These are phyloP conservation scores for Brachyptera putata DNA, from an alignment of 2,888 invertebrate species.

Conservation along the genomic window DNA sequence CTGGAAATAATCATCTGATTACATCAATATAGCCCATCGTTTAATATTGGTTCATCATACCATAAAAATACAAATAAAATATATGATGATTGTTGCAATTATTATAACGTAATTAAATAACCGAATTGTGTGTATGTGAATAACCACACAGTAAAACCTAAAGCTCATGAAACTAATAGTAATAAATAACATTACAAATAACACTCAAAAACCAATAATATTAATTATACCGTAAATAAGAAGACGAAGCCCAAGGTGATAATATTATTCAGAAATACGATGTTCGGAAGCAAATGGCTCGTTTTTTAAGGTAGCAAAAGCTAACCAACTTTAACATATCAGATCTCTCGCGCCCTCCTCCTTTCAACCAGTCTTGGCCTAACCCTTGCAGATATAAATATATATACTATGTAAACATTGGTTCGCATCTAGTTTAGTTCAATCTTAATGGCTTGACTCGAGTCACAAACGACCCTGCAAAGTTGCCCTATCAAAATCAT, in stretches of 20 bases:
- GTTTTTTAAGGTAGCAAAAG: too few species aligned
- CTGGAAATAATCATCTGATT: too few species aligned
- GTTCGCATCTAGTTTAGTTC: too few species aligned
- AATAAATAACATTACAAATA: not conserved
- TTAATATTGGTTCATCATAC: too few species aligned
- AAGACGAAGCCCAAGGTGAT: not conserved
- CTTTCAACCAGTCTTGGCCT: slow-evolving; percentile 4
- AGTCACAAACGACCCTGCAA: too few species aligned
- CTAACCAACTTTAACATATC: slow-evolving; percentile 20
- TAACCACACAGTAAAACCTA: slow-evolving; percentile 19
- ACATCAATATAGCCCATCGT: too few species aligned
- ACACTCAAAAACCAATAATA: not conserved
- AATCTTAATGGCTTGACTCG: too few species aligned
- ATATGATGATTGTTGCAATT: too few species aligned
- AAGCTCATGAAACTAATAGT: slow-evolving; percentile 1
- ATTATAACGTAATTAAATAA: too few species aligned
- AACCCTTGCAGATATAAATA: not conserved
- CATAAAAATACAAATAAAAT: too few species aligned
- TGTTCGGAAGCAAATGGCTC: slow-evolving; percentile 6
- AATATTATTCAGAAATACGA: not conserved
- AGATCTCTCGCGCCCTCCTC: slow-evolving; percentile 8
- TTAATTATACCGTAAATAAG: not conserved
- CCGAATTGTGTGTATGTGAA: not conserved
- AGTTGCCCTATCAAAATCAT: too few species aligned
- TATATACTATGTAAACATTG: too few species aligned